Evolutionary conservation across 2,113 vertebrate species (phyloP).

Genomic region (Catharus minimus): DNA sequence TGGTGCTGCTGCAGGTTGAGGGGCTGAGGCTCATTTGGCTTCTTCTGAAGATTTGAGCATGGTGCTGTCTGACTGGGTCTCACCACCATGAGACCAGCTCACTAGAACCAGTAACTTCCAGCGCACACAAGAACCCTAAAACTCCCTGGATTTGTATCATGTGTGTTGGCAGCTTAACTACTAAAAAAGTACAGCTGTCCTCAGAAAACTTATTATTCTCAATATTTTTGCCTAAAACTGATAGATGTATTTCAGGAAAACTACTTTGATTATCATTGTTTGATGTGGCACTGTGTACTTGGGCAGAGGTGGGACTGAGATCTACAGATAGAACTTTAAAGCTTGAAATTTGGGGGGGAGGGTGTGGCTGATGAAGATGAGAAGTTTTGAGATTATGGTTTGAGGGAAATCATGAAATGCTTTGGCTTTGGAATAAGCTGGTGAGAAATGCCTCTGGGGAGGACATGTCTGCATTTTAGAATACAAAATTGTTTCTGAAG

Average conservation of each 20-base stretch:
- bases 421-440: conserved; percentile 23
- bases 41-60: background rate
- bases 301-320: background rate
- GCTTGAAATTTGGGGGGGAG: background rate
- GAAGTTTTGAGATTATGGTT: background rate
- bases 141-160: background rate
- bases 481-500: background rate
- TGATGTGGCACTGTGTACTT: conserved; percentile 1
- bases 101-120: background rate
- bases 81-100: background rate
- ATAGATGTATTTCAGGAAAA: background rate
- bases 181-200: background rate
- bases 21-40: background rate
- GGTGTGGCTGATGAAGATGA: background rate
- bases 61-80: background rate
- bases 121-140: background rate
- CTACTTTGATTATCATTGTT: background rate
- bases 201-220: background rate
- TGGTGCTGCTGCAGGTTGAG: background rate
- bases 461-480: background rate
- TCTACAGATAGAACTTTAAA: background rate
- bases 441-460: conserved; percentile 1
- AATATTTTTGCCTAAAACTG: background rate
- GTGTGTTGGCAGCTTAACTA: background rate
- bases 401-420: background rate